A percentile compares a stretch with the other conserved stretches of the same genome.
These are phyloP conservation scores for Rhagonycha lutea DNA, from an alignment of 2,888 invertebrate genomes.

Conservation along the genomic window DNA sequence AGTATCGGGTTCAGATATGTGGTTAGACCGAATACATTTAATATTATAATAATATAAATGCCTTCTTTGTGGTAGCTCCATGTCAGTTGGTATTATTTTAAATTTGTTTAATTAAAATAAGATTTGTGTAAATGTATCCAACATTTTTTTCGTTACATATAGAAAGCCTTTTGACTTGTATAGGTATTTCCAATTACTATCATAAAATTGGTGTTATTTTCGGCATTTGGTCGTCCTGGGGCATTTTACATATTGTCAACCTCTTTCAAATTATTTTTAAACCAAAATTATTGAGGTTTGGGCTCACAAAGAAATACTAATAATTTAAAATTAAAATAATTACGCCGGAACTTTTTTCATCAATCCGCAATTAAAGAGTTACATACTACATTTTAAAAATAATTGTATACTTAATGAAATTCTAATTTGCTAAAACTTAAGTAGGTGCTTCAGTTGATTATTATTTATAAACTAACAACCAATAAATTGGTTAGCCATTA, in stretches of 20 bases:
- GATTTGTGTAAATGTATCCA: neutral
- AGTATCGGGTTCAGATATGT: constrained; percentile 9
- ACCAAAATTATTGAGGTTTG: neutral
- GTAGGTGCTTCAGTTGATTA: neutral
- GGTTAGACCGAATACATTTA: constrained; percentile 5
- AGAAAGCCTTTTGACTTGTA: neutral
- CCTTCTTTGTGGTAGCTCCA: constrained; percentile 2
- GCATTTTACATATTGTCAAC: neutral
- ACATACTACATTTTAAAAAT: neutral
- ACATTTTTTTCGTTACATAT: neutral
- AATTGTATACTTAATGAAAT: neutral
- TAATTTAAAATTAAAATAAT: neutral
- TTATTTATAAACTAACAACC: neutral
- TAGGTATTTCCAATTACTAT: neutral
- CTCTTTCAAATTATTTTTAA: neutral
- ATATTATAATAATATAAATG: constrained; percentile 6
- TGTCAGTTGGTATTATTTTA: neutral
- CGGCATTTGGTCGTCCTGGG: neutral
- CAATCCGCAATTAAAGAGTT: neutral
- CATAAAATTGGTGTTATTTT: neutral
- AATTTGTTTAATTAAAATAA: neutral
- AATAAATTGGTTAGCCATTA: neutral
- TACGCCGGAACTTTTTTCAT: neutral
- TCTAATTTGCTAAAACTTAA: neutral
- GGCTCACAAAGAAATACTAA: neutral